Base-by-base conservation (phyloP, 2,888 invertebrate species). In the Zelleria hepariella region DNA sequence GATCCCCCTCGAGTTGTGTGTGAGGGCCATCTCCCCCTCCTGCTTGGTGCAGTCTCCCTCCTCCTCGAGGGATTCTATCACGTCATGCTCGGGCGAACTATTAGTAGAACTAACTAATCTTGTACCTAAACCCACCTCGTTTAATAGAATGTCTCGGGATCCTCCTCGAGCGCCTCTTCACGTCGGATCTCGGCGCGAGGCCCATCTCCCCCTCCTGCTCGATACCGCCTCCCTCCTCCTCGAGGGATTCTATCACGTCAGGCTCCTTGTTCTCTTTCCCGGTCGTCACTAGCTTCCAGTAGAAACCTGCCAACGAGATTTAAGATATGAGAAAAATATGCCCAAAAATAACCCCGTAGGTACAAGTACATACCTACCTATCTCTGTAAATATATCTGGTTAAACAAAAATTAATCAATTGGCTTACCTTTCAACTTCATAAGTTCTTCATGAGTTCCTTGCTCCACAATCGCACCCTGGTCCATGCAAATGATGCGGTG, bases 371-470 rank as follows among this genome's bases (percentile, higher is more conserved):
- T 8, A 48, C n/a, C 15, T 48, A 10, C 48, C 4, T 48, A n/a
- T 48, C 8, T 4, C 6, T 10, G n/a, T 48, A 4, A n/a, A 10
- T 15, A 48, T 48, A 4, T 48, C 15, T n/a, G n/a, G n/a, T n/a
- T 48, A 8, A 48, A n/a, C 4, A 15, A 20, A 49, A 4, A 4
- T 42, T 15, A 42, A 42, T 42, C 3, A 42, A 6, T 42, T 2
- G 2, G 6, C 24, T 54, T 80, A 71, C 94, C 92, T 78, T 91
- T 90, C 21, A 85, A 81, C 57, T 90, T 90, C 90, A 95, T 91
- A 3, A 95, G 88, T 65, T 94, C 92, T 32, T 92, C 90, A 67
- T 95, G 95, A 3, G 93, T 93, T 42, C 95, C 95, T 74, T 92
- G 89, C 74, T 95, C 95, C 0, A 91, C 91, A 1, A 95, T 92